Base-by-base conservation (phyloP, 2,113 vertebrate genomes). In the Rutilus rutilus region DNA sequence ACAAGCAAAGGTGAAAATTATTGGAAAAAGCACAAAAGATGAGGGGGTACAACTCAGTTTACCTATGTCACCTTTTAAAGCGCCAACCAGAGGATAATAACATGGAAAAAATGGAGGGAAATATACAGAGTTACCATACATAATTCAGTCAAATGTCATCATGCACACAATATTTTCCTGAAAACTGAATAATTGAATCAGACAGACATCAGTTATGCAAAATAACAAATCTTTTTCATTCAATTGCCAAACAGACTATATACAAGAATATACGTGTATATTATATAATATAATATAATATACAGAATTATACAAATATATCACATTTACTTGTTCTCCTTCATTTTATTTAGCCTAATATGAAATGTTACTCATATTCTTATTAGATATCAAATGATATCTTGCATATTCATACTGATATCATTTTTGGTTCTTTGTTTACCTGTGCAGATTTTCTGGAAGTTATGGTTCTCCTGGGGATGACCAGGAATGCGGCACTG, bases 381-480 rank as follows among this genome's bases (percentile, higher is more conserved):
- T 14, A 45, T 47, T 12, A 52, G 39, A 25, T n/a, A 17, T 75
- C 45, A 60, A 21, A 2, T 5, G 12, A 73, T 52, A 42, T 25
- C n/a, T 74, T n/a, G 6, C n/a, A 50, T 25, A 75, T n/a, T 74
- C 42, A 17, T 25, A 25, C n/a, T 15, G 42, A 25, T 25, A 9
- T 76, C 15, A 52, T 25, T 9, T 71, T 60, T 39, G 30, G 21
- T 27, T 59, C 33, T 71, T 64, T 84, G 4, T 33, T 83, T 85
- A 99, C 98, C 97, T 76, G 97, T 96, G 90, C 98, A 99, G 88
- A 98, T 93, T 92, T 95, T 97, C 89, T 96, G 97, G 94, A 96
- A 99, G 92, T 97, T 98, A 52, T 89, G 95, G 87, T 99, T 99
- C 91, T 99, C 98, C 67, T 96, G 94, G 0, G 95, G 94, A 78